A percentile compares a stretch with the other conserved stretches of the same genome.
Evolutionary conservation across 2,888 invertebrate genomes (phyloP).

Genomic region (Lepidochitona cinerea): DNA sequence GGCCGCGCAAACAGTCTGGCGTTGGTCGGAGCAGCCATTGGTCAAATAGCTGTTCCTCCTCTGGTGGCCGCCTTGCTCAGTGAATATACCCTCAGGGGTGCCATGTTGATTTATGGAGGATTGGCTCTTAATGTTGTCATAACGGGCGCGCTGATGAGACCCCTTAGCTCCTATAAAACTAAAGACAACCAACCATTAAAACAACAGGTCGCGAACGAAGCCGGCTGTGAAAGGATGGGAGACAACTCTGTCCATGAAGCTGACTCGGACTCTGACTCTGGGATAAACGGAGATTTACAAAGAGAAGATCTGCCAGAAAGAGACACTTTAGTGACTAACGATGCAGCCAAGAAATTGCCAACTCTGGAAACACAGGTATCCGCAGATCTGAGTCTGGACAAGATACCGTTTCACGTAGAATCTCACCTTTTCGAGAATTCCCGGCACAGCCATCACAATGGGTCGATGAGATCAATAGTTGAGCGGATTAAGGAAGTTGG

Average conservation of each 20-base stretch:
- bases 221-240: too few species aligned
- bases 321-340: not conserved
- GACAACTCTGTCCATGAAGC: not conserved
- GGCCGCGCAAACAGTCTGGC: not conserved
- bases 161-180: not conserved
- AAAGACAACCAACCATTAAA: not conserved
- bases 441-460: not conserved
- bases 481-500: not conserved
- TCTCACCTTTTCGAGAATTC: too few species aligned
- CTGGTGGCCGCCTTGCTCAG: not conserved
- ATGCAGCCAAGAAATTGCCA: not conserved
- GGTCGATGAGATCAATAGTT: not conserved
- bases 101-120: not conserved
- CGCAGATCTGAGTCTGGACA: not conserved
- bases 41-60: not conserved
- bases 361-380: not conserved
- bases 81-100: not conserved
- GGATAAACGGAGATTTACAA: not conserved
- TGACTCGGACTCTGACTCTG: not conserved
- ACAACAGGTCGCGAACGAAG: not conserved
- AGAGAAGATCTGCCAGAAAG: not conserved
- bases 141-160: slow-evolving; percentile 1
- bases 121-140: not conserved
- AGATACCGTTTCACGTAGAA: too few species aligned
- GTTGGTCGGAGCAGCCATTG: not conserved